Percentiles rank a stretch among this genome's conserved stretches.
Evolutionary conservation across 2,797 vertebrate genomes (phyloP).

Genomic region (Schizopygopsis malacanthus): DNA sequence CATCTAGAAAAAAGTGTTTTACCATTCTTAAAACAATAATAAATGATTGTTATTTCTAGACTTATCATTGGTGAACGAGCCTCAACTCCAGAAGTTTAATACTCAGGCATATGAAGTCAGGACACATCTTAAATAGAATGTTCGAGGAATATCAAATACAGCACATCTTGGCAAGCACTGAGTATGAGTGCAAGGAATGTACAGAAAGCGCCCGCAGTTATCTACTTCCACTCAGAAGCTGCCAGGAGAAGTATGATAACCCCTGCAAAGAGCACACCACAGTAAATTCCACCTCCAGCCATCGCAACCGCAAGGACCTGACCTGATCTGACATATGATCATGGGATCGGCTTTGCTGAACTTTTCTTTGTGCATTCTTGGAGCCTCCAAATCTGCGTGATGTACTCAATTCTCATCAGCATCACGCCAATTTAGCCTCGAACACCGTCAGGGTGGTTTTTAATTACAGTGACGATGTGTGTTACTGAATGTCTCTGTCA

Average conservation of each 20-base stretch:
- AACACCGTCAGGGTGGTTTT: slow-evolving; percentile 24
- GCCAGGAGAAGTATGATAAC: slow-evolving; percentile 31
- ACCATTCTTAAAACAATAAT: too few species aligned
- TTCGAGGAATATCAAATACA: neutral
- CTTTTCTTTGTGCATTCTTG: neutral
- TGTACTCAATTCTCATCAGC: slow-evolving; percentile 15
- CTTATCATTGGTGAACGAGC: neutral
- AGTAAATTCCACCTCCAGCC: neutral
- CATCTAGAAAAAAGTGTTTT: too few species aligned
- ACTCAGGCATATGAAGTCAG: neutral
- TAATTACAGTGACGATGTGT: slow-evolving; percentile 36
- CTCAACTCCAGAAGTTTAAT: neutral
- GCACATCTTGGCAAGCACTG: neutral
- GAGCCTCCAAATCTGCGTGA: neutral
- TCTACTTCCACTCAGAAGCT: slow-evolving; percentile 27
- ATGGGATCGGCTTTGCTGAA: neutral
- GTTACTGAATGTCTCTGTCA: slow-evolving; percentile 28
- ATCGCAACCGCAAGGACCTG: neutral
- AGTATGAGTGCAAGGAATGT: neutral
- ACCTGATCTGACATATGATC: slow-evolving; percentile 15
- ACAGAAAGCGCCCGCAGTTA: slow-evolving; percentile 25
- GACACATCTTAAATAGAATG: neutral
- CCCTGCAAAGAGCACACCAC: slow-evolving; percentile 6
- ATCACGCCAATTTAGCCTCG: neutral
- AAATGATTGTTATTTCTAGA: too few species aligned